Evolutionary conservation across 35 echinoderm and acorn worm genomes (phyloP).

Genomic region (Apostichopus japonicus): DNA sequence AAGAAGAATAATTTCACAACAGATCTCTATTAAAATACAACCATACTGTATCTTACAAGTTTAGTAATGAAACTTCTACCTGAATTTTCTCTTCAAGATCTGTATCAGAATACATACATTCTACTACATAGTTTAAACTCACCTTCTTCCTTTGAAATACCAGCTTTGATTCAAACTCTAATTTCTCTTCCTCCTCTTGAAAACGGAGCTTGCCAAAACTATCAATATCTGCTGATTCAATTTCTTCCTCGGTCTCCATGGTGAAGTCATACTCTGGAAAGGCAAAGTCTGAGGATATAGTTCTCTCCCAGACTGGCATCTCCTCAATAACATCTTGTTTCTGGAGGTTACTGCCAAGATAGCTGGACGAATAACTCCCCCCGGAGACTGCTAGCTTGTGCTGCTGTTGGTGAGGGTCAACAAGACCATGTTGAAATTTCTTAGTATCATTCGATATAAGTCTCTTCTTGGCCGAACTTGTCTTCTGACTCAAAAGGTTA

Average conservation of each 20-base stretch:
- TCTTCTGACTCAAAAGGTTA: not conserved
- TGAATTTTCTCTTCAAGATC: no score
- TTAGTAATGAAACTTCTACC: no score
- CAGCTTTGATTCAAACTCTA: conserved; percentile 2
- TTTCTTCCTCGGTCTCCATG: not conserved
- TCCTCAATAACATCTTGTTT: not conserved
- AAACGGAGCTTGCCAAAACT: conserved; percentile 31
- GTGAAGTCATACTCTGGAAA: conserved; percentile 30
- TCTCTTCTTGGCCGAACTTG: not conserved
- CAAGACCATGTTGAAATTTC: no score
- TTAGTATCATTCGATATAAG: not conserved
- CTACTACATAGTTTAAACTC: not conserved
- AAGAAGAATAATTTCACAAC: no score
- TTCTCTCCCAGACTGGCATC: conserved; percentile 4
- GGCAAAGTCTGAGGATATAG: conserved; percentile 22
- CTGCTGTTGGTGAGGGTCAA: not conserved
- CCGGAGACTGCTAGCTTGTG: not conserved
- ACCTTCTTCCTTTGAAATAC: conserved; percentile 11
- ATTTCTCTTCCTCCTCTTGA: conserved; percentile 17
- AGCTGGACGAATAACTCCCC: not conserved
- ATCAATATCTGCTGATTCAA: not conserved
- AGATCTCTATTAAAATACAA: no score
- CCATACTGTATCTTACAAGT: no score
- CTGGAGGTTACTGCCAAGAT: not conserved
- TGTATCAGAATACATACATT: not conserved